Conservation (phyloP, 2,113 vertebrate species). For the Gymnocephalus cernua region DNA sequence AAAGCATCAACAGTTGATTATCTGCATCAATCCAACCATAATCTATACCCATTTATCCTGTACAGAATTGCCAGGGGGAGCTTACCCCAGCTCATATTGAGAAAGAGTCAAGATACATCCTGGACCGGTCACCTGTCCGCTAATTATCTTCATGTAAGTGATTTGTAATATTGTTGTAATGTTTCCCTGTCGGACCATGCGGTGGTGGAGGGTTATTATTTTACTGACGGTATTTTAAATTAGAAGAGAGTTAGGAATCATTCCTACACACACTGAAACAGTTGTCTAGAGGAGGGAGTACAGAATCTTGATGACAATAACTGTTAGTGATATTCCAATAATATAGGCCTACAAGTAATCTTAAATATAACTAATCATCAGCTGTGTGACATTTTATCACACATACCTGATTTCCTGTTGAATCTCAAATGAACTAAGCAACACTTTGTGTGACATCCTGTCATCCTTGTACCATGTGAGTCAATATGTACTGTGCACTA, state of each 20-base stretch:
- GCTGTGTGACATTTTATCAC: background rate
- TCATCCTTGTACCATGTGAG: conserved; percentile 7
- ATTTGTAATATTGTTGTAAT: conserved; percentile 33
- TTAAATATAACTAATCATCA: background rate
- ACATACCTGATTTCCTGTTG: background rate
- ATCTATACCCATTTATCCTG: background rate
- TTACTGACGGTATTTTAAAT: conserved; percentile 2
- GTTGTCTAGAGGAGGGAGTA: background rate
- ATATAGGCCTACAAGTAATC: background rate
- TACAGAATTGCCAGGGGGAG: too few species aligned
- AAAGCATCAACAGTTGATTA: conserved; percentile 3
- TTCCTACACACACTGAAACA: background rate
- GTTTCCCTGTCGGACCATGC: background rate
- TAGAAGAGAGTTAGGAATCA: background rate
- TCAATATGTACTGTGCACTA: background rate
- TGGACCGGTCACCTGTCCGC: background rate
- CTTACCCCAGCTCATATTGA: background rate
- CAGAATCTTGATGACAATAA: background rate
- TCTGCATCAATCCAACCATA: conserved; percentile 2
- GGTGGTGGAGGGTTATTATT: conserved; percentile 3
- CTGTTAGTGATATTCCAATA: background rate
- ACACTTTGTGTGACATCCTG: background rate
- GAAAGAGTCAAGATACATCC: background rate
- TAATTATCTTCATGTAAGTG: conserved; percentile 13
- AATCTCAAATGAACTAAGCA: background rate